phyloP scores from a whole-genome alignment of 2,113 vertebrate species.

The Oncorhynchus clarkii region DNA sequence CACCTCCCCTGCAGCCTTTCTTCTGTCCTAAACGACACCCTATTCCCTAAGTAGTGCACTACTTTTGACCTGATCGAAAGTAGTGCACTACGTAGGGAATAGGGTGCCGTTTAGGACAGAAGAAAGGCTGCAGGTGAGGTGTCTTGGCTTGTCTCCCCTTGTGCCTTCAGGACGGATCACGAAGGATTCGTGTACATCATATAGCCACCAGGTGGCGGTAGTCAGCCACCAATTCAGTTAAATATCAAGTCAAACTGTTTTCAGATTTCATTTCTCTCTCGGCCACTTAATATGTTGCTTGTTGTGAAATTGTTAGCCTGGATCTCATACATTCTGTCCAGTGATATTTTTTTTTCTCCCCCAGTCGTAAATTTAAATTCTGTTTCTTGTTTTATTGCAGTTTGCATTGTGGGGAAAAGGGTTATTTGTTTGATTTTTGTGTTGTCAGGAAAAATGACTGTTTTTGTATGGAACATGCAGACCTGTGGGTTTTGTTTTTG shows the following conservation, averaged over 20 bases:
- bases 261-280: background rate
- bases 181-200: conserved; percentile 17
- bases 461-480: background rate
- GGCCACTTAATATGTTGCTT: background rate
- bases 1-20: no score
- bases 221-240: conserved; percentile 22
- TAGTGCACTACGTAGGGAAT: no score
- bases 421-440: background rate
- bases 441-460: background rate
- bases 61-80: no score
- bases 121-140: conserved; percentile 10
- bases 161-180: conserved; percentile 11
- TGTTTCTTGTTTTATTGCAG: no score
- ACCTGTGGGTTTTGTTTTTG: no score
- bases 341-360: no score
- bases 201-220: conserved; percentile 70
- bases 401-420: no score
- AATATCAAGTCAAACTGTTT: background rate
- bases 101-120: background rate
- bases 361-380: no score
- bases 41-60: no score
- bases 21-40: no score
- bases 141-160: background rate
- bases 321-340: no score
- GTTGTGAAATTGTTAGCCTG: no score